These are phyloP conservation scores for Ormyrus labotus DNA, from an alignment of 2,888 invertebrate genomes.

Conservation along the genomic window DNA sequence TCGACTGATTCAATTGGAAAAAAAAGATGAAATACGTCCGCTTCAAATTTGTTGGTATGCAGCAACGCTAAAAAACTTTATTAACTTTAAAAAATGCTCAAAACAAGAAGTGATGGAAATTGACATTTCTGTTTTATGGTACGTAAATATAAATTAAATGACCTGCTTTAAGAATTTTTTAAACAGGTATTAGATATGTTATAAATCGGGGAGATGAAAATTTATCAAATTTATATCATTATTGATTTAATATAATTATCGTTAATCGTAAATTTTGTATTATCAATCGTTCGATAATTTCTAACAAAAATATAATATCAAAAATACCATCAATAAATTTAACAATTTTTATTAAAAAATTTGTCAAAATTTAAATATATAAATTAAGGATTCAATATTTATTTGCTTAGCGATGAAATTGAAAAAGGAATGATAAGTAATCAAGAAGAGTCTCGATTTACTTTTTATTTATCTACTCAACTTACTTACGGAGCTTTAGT, in stretches of 20 bases:
- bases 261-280: no score
- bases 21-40: conserved; percentile 1
- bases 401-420: conserved; percentile 33
- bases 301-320: no score
- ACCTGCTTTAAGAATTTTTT: no score
- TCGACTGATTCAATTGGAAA: background rate
- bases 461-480: conserved; percentile 22
- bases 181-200: no score
- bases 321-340: no score
- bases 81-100: background rate
- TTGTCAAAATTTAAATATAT: no score
- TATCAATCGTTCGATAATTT: no score
- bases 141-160: no score
- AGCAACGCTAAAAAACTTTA: conserved; percentile 29
- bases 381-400: background rate
- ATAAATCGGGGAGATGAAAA: no score
- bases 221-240: no score
- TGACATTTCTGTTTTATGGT: conserved; percentile 36
- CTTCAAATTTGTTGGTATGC: conserved; percentile 36
- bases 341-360: no score
- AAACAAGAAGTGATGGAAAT: conserved; percentile 16
- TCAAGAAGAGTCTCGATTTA: background rate
- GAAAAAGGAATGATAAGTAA: background rate
- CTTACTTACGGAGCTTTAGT: conserved; percentile 22
- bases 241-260: no score